Evolutionary conservation across 30 jellyfish, hydroid and myxozoan species (phyloP), one percentile per base, ranked within the genome.

Genomic region (Nemopilema nomurai): DNA sequence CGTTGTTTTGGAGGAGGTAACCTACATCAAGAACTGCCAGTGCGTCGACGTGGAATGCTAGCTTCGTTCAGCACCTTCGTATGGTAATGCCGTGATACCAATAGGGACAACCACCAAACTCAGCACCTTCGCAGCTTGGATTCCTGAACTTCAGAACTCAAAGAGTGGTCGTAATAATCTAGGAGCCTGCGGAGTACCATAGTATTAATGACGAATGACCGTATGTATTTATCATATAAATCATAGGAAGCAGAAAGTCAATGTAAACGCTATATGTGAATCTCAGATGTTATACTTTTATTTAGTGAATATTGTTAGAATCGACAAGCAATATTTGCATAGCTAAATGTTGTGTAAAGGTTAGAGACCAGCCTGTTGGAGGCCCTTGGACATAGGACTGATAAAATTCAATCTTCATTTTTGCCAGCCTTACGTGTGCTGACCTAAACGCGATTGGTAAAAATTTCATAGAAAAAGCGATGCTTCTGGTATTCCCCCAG

Each of bases 11-110:
- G 68, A 78, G 28, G 81, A 71, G 33, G 74, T 76, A 49, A 69
- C 17, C n/a, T 30, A 20, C 80, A 70, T 87, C 65, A 41, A n/a
- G 24, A 33, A 66, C 68, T 87, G 96, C 53, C 27, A 68, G 57
- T 87, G 96, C 71, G 76, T 69, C 53, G 84, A 77, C 24, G 90
- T 87, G 77, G 74, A 87, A 27, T 77, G 86, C 49, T 77, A 71
- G 30, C 51, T 29, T 16, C 20, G 50, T 16, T 0, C 23, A 79
- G 28, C 25, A 16, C 16, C 23, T 74, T 74, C 69, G 51, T 7
- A 16, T 76, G 76, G 86, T 76, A 24, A 19, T 17, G 24, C 74
- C 75, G 32, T 22, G 65, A 18, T 16, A 25, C 75, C 63, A 21
- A 23, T 21, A 7, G 76, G 18, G 64, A 78, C 32, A 53, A 76